phyloP scores from a whole-genome alignment of 2,888 invertebrate genomes.

The Epinotia brunnichana region DNA sequence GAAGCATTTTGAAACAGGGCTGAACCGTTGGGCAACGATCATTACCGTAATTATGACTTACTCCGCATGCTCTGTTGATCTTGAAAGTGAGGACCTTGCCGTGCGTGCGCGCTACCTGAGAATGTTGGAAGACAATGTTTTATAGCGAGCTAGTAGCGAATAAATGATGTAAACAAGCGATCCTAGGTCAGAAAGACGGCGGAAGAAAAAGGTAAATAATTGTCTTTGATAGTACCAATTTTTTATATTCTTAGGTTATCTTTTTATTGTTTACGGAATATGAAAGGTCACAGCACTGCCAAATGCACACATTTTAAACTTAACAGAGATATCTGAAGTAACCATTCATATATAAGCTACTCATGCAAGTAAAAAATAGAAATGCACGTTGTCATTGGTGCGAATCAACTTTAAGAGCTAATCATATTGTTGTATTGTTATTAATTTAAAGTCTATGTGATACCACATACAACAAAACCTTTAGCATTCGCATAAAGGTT shows the following conservation, averaged over 20 bases:
- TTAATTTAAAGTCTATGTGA: no score
- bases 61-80: constrained; percentile 79
- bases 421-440: no score
- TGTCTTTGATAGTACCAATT: background rate
- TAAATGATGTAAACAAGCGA: constrained; percentile 29
- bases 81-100: constrained; percentile 82
- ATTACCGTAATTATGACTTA: constrained; percentile 79
- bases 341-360: no score
- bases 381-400: no score
- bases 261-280: no score
- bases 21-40: constrained; percentile 69
- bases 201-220: background rate
- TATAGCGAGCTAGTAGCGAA: constrained; percentile 55
- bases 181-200: background rate
- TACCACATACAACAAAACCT: no score
- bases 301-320: no score
- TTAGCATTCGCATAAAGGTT: background rate
- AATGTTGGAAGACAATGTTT: constrained; percentile 69
- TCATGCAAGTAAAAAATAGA: no score
- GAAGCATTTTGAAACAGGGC: constrained; percentile 60
- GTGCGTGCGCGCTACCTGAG: constrained; percentile 66
- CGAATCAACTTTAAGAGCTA: no score
- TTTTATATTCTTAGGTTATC: no score
- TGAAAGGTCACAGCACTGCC: no score
- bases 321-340: no score